Evolutionary conservation across 2,113 vertebrate genomes (phyloP).

Genomic region (Nycticebus coucang): DNA sequence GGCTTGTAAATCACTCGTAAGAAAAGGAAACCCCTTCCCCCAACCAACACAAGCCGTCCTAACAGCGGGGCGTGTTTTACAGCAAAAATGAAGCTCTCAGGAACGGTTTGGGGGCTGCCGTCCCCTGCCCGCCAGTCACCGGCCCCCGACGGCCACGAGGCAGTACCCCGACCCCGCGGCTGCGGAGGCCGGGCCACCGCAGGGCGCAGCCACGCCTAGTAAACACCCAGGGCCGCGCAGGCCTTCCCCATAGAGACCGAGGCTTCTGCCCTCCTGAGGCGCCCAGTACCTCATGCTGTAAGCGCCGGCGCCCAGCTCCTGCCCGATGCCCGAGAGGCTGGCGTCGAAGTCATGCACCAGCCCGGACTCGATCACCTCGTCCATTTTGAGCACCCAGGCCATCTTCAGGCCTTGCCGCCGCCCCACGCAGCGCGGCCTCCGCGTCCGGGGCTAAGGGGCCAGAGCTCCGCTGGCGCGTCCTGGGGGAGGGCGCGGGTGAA

Average conservation of each 20-base stretch:
- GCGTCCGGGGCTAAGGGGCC: constrained; percentile 72
- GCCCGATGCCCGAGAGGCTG: constrained; percentile 95
- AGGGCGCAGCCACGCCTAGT: background rate
- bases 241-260: background rate
- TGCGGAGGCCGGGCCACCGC: background rate
- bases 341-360: constrained; percentile 97
- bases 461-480: constrained; percentile 75
- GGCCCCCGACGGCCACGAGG: background rate
- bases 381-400: constrained; percentile 98
- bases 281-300: constrained; percentile 94
- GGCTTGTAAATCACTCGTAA: background rate
- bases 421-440: constrained; percentile 69
- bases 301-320: constrained; percentile 95
- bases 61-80: background rate
- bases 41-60: background rate
- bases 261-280: background rate
- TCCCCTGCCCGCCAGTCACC: background rate
- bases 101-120: background rate
- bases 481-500: constrained; percentile 75
- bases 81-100: background rate
- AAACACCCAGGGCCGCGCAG: background rate
- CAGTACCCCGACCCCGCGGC: background rate
- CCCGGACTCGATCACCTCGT: constrained; percentile 95
- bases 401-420: constrained; percentile 84
- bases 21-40: constrained; percentile 15